These are phyloP conservation scores for Eudasyphora cyanicolor DNA, from an alignment of 2,888 invertebrate genomes.

Conservation along the genomic window DNA sequence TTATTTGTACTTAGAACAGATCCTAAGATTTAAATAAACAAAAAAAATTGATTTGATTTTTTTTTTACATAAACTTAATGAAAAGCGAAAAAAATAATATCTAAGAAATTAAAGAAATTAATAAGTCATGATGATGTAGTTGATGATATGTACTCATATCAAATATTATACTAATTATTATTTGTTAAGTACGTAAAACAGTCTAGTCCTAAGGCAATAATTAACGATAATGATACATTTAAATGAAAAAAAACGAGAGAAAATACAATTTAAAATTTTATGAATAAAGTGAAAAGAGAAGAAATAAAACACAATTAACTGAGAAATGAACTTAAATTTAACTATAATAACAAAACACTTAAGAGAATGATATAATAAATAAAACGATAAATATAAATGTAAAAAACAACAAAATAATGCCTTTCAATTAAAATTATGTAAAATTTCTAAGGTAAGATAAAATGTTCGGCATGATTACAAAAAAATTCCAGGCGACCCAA, in stretches of 20 bases:
- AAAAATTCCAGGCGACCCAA: no score
- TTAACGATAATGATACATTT: slow-evolving; percentile 40
- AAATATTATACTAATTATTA: slow-evolving; percentile 27
- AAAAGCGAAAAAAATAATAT: slow-evolving; percentile 15
- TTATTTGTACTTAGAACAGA: slow-evolving; percentile 46
- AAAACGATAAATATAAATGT: slow-evolving; percentile 11
- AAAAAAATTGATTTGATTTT: slow-evolving; percentile 17
- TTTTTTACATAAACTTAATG: slow-evolving; percentile 46
- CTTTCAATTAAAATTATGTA: no score
- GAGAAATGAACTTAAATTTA: slow-evolving; percentile 56
- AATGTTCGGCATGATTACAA: no score
- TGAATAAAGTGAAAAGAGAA: slow-evolving; percentile 8
- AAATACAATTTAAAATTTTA: slow-evolving; percentile 13
- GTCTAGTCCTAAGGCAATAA: slow-evolving; percentile 65
- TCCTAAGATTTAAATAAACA: neutral
- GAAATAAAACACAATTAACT: slow-evolving; percentile 51
- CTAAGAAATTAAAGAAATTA: slow-evolving; percentile 9
- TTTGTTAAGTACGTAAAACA: slow-evolving; percentile 58
- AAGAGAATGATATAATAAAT: slow-evolving; percentile 42
- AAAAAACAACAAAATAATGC: no score
- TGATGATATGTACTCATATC: slow-evolving; percentile 64
- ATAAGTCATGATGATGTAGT: slow-evolving; percentile 58
- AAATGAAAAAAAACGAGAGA: slow-evolving; percentile 6
- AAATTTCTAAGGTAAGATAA: no score
- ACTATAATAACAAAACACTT: slow-evolving; percentile 21